Conservation (phyloP, 1,140 invertebrate genomes). For the Argopecten irradians region DNA sequence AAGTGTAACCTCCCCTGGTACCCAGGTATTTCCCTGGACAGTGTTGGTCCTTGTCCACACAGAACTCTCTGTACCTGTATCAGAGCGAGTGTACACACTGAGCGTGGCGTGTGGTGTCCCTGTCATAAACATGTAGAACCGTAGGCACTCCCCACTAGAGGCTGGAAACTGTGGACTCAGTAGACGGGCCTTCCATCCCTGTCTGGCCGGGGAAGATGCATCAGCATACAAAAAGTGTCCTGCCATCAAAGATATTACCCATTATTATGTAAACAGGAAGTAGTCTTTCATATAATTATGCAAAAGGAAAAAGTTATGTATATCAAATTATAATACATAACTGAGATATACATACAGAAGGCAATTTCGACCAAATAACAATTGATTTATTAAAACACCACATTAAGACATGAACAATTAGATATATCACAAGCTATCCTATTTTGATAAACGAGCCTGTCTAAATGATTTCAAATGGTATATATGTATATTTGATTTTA, state of each 20-base stretch:
- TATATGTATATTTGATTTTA: too few species aligned
- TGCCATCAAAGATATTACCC: slow-evolving; percentile 60
- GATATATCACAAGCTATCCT: too few species aligned
- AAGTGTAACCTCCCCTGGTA: slow-evolving; percentile 61
- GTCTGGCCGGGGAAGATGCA: slow-evolving; percentile 62
- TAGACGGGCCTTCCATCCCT: slow-evolving; percentile 66
- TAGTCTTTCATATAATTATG: not conserved
- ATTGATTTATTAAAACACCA: too few species aligned
- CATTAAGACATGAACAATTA: too few species aligned
- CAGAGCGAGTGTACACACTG: slow-evolving; percentile 57
- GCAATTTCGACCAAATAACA: too few species aligned
- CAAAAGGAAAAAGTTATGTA: not conserved
- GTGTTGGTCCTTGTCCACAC: slow-evolving; percentile 64
- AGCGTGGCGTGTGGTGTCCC: slow-evolving; percentile 66
- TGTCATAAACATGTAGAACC: slow-evolving; percentile 75
- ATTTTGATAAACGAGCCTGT: too few species aligned
- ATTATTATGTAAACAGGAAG: not conserved
- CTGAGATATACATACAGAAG: too few species aligned
- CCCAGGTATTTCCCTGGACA: slow-evolving; percentile 69
- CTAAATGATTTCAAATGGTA: too few species aligned
- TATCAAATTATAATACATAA: too few species aligned
- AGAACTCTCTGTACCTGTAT: slow-evolving; percentile 49
- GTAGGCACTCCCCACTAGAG: slow-evolving; percentile 63
- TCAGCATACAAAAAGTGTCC: slow-evolving; percentile 74
- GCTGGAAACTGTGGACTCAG: slow-evolving; percentile 56